These are phyloP conservation scores for Clarias laeviceps DNA, from an alignment of 2,797 vertebrate genomes.

Conservation along the genomic window DNA sequence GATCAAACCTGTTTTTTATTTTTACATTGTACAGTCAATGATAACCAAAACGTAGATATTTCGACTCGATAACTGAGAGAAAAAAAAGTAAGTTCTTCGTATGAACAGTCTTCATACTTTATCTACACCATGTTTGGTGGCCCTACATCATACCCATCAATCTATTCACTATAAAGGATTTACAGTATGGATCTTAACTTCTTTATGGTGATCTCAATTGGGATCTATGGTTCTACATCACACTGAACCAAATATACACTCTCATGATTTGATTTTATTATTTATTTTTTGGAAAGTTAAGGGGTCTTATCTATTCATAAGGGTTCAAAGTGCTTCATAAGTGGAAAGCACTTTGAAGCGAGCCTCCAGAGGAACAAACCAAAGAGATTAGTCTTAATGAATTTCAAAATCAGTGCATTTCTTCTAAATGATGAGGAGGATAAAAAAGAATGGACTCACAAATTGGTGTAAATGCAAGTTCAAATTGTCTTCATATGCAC, in stretches of 20 bases:
- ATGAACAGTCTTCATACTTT: not conserved
- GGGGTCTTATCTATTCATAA: not conserved
- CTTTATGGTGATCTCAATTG: not conserved
- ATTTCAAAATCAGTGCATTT: constrained; percentile 1
- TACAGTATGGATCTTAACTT: not conserved
- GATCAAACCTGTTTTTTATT: not conserved
- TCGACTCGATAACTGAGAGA: not conserved
- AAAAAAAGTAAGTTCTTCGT: not conserved
- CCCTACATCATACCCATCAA: not conserved
- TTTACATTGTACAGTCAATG: not conserved
- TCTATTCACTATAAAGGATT: not conserved
- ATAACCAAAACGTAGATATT: not conserved
- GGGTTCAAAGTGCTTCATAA: not conserved
- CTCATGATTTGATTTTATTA: not conserved
- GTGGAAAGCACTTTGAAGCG: constrained; percentile 1
- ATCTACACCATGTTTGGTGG: not conserved
- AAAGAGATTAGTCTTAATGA: not conserved
- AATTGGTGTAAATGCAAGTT: not conserved
- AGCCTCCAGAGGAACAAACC: not conserved
- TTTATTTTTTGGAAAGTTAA: not conserved
- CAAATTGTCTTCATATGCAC: not conserved
- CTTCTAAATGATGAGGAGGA: not conserved
- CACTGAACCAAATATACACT: not conserved
- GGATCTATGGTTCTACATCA: not conserved
- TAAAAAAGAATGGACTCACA: not conserved